A percentile compares a stretch with the other conserved stretches of the same genome.
phyloP scores from a whole-genome alignment of 1,140 invertebrate species.

The Linepithema humile region DNA sequence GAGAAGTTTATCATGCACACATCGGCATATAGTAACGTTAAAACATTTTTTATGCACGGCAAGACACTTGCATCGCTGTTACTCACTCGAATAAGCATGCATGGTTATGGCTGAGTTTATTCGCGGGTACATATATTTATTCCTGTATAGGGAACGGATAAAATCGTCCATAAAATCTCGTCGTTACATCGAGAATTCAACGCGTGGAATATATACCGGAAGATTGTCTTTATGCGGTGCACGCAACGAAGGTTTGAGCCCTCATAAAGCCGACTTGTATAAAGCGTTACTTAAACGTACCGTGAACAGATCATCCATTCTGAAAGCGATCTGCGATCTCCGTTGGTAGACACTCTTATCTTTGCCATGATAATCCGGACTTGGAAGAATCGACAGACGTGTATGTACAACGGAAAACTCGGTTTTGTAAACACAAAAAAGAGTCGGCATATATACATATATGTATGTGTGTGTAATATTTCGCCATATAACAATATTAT shows the following conservation, averaged over 20 bases:
- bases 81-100: slow-evolving; percentile 9
- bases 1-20: not conserved
- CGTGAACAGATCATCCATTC: slow-evolving; percentile 67
- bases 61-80: not conserved
- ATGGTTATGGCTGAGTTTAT: slow-evolving; percentile 44
- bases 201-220: slow-evolving; percentile 29
- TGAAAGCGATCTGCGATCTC: slow-evolving; percentile 38
- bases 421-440: slow-evolving; percentile 18
- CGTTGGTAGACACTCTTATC: slow-evolving; percentile 6
- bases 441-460: no score
- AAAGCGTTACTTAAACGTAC: slow-evolving; percentile 67
- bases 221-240: slow-evolving; percentile 65
- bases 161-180: slow-evolving; percentile 65
- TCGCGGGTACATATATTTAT: slow-evolving; percentile 28
- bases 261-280: slow-evolving; percentile 67
- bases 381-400: not conserved
- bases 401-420: not conserved
- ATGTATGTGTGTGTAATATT: not conserved
- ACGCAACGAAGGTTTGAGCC: slow-evolving; percentile 64
- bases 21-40: not conserved
- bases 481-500: not conserved
- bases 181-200: slow-evolving; percentile 60
- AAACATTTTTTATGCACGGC: not conserved
- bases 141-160: slow-evolving; percentile 59
- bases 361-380: not conserved